These are phyloP conservation scores for Phylloscopus whistleri DNA, from an alignment of 2,113 vertebrate genomes.

Conservation along the genomic window DNA sequence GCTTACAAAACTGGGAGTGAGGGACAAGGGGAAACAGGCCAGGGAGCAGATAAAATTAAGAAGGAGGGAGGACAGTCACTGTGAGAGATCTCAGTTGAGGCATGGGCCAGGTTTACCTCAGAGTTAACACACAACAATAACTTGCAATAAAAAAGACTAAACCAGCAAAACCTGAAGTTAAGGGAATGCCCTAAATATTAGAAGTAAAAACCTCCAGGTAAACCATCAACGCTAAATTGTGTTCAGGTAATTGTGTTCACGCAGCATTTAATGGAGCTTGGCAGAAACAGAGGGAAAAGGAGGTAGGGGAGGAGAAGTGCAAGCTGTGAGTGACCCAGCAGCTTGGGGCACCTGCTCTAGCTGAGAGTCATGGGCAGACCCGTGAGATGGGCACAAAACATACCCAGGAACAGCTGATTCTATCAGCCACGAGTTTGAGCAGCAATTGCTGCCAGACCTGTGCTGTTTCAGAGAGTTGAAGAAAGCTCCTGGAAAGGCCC, in stretches of 20 bases:
- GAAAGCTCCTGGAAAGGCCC: neutral
- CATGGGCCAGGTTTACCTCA: neutral
- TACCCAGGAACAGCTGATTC: neutral
- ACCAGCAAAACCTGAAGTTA: neutral
- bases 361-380: rapidly evolving
- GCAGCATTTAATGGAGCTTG: neutral
- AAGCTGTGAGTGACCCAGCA: neutral
- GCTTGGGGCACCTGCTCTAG: neutral
- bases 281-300: neutral
- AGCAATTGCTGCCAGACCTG: neutral
- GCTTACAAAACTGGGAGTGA: neutral
- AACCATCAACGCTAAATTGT: neutral
- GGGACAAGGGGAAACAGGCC: neutral
- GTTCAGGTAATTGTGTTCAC: neutral
- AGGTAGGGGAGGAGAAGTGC: neutral
- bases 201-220: neutral
- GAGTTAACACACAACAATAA: neutral
- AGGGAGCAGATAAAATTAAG: neutral
- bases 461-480: neutral
- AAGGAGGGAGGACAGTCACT: neutral
- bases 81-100: neutral
- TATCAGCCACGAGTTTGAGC: rapidly evolving
- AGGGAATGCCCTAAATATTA: neutral
- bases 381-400: rapidly evolving
- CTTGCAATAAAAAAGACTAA: neutral